phyloP scores from a whole-genome alignment of 1,140 invertebrate species.

The Orussus abietinus region DNA sequence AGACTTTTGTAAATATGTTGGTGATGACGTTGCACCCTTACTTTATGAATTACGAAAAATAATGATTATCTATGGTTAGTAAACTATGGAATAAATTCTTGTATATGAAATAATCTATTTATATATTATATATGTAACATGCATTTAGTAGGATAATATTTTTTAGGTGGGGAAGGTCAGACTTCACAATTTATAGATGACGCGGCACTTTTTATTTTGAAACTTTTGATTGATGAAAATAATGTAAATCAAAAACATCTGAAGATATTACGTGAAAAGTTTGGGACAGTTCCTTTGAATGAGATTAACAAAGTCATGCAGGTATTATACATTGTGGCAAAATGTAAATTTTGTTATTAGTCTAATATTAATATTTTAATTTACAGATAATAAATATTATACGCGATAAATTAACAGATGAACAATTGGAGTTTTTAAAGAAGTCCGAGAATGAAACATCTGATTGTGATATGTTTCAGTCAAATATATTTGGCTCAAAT shows the following conservation, averaged over 20 bases:
- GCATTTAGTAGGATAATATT: constrained; percentile 11
- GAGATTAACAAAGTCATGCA: constrained; percentile 55
- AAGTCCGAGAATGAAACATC: constrained; percentile 3
- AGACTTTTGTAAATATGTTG: constrained; percentile 29
- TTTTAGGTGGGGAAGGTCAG: constrained; percentile 29
- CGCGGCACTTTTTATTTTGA: constrained; percentile 58
- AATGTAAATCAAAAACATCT: constrained; percentile 57
- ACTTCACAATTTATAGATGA: constrained; percentile 60
- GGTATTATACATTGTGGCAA: constrained; percentile 45
- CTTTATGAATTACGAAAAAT: constrained; percentile 22
- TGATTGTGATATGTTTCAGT: not conserved
- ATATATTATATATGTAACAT: constrained; percentile 11
- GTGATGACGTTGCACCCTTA: constrained; percentile 16
- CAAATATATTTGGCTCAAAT: constrained; percentile 29
- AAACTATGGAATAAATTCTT: not conserved
- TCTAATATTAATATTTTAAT: no score
- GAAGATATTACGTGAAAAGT: constrained; percentile 54
- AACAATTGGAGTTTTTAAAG: constrained; percentile 26
- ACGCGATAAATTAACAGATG: constrained; percentile 25
- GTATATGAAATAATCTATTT: not conserved
- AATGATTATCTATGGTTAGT: not conserved
- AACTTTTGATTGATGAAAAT: constrained; percentile 60
- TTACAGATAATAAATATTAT: constrained; percentile 15
- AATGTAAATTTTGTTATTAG: no score
- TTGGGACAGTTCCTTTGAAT: constrained; percentile 51